Base-by-base conservation (phyloP, 2,797 vertebrate genomes). In the Melanogrammus aeglefinus region DNA sequence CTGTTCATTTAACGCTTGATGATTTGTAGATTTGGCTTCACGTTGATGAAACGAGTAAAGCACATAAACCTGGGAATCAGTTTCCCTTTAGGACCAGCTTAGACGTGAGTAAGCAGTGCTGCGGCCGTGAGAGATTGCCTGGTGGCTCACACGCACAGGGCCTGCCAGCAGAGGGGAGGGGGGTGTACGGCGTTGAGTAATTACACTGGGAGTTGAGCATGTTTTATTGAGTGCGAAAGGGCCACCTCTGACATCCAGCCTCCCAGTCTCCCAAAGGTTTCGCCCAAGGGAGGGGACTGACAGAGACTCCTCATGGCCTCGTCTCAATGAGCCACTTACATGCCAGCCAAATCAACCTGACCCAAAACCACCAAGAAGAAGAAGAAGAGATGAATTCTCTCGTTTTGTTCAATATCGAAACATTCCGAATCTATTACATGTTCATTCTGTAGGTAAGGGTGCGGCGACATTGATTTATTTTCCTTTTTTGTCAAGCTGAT, bases 201-300 rank as follows among this genome's bases (percentile, higher is more conserved):
- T 94, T 91, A 92, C 88, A 87, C 86, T 88, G 90, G 89, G 90
- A 88, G 90, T 88, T 86, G 83, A 86, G 84, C 85, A 90, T 92
- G 91, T 91, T 94, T 93, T 92, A 93, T 92, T 92, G 91, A 94
- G 93, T 90, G 91, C 91, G 88, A 91, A 92, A 92, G 87, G 87
- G 81, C 86, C 88, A 86, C 89, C 84, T 82, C 86, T 90, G 89
- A 90, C 90, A 92, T 85, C 85, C 86, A 87, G 84, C 79, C 87
- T 88, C 83, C 86, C 80, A 76, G 77, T 84, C 84, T 88, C 85
- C 89, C 87, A 79, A 39, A 75, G 82, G 78, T 84, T 75, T 21
- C 77, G 85, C 87, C 85, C 77, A 21, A 86, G 85, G 85, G 66
- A 79, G 66, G 76, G 79, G 72, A 83, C 76, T 76, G 84, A 82